These are phyloP conservation scores for Hippasteria phrygiana DNA, from an alignment of 53 echinoderm and acorn worm genomes.

Conservation along the genomic window DNA sequence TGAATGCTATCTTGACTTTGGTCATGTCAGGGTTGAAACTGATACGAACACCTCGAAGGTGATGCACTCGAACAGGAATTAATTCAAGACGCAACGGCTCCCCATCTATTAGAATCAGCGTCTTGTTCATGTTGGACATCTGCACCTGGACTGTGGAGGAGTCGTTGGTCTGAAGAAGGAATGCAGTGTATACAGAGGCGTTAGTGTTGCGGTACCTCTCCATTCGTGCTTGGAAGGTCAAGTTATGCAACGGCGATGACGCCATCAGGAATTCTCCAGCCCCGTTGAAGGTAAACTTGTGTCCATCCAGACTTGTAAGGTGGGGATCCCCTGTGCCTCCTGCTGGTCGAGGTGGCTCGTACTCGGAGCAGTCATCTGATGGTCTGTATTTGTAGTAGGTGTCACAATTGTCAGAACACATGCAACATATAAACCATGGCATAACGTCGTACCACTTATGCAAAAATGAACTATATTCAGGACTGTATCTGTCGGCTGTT, in stretches of 20 bases:
- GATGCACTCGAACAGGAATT: conserved; percentile 33
- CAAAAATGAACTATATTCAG: not conserved
- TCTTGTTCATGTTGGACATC: conserved; percentile 55
- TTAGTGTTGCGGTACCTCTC: conserved; percentile 57
- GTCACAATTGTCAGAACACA: conserved; percentile 42
- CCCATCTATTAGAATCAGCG: conserved; percentile 62
- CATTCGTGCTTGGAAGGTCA: conserved; percentile 74
- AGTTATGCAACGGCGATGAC: conserved; percentile 48
- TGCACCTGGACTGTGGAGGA: conserved; percentile 70
- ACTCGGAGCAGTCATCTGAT: conserved; percentile 72
- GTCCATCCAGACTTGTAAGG: conserved; percentile 65
- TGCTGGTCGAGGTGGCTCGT: conserved; percentile 67
- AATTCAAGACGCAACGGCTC: conserved; percentile 33
- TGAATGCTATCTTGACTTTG: conserved; percentile 40
- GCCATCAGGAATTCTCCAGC: conserved; percentile 75
- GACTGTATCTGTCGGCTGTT: conserved; percentile 62
- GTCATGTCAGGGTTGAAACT: conserved; percentile 48
- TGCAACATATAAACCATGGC: conserved; percentile 71
- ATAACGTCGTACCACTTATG: conserved; percentile 69
- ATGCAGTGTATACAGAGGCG: conserved; percentile 70
- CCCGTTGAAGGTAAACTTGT: conserved; percentile 73
- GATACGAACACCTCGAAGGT: conserved; percentile 39
- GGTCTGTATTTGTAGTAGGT: conserved; percentile 67
- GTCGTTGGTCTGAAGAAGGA: conserved; percentile 63
- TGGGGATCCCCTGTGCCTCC: conserved; percentile 74